Percentiles rank a stretch among this genome's conserved stretches.
These are phyloP conservation scores for Chanos chanos DNA, from an alignment of 2,797 vertebrate genomes.

Conservation along the genomic window DNA sequence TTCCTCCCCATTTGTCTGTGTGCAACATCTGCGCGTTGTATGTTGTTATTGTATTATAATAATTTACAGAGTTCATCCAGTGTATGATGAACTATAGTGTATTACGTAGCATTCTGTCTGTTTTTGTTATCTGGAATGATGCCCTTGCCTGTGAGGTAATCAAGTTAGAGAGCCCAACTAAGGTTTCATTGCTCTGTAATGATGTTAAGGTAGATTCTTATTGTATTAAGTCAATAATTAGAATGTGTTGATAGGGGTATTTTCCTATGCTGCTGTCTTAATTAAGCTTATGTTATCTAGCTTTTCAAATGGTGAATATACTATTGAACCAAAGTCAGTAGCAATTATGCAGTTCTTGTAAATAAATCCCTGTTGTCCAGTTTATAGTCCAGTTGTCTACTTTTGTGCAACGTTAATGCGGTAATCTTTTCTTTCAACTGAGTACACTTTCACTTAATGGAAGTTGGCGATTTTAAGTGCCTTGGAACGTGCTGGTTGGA, in stretches of 20 bases:
- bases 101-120: not conserved
- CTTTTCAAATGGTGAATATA: not conserved
- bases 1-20: slow-evolving; percentile 18
- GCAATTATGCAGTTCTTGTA: no score
- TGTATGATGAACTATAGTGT: not conserved
- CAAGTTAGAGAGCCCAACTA: slow-evolving; percentile 11
- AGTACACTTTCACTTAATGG: slow-evolving; percentile 30
- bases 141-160: slow-evolving; percentile 29
- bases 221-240: slow-evolving; percentile 22
- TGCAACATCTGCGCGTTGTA: not conserved
- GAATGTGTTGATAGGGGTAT: slow-evolving; percentile 1
- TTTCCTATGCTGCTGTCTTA: not conserved
- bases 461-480: slow-evolving; percentile 27
- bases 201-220: slow-evolving; percentile 31
- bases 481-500: slow-evolving; percentile 31
- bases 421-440: slow-evolving; percentile 18
- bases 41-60: not conserved
- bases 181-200: slow-evolving; percentile 24
- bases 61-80: no score
- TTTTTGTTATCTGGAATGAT: slow-evolving; percentile 2
- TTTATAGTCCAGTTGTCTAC: no score
- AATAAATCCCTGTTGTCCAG: no score
- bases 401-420: slow-evolving; percentile 5
- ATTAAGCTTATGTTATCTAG: not conserved
- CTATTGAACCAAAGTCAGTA: slow-evolving; percentile 1